Conservation (phyloP, 2,797 vertebrate species). For the Lagodon rhomboides region DNA sequence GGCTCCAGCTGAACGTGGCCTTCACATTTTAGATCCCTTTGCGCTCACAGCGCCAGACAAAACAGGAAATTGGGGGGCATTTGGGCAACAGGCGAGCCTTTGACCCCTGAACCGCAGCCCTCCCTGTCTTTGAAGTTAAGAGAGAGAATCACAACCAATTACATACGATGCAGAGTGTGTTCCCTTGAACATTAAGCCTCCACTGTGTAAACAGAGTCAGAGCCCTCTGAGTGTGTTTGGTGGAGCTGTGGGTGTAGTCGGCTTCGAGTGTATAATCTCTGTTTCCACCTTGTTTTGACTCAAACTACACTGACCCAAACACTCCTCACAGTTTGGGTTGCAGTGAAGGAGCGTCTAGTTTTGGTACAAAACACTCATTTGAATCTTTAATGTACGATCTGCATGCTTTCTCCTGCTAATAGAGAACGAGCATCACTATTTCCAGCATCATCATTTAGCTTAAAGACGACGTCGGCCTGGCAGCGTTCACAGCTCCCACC, state of each 20-base stretch:
- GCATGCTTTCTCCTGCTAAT: not conserved
- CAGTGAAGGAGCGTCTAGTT: constrained; percentile 15
- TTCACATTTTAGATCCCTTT: constrained; percentile 63
- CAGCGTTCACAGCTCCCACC: constrained; percentile 34
- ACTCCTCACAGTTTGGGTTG: constrained; percentile 14
- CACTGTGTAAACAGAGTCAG: constrained; percentile 79
- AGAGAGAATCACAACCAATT: constrained; percentile 85
- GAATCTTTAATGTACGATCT: constrained; percentile 7
- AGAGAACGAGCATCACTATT: constrained; percentile 24
- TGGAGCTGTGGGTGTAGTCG: constrained; percentile 64
- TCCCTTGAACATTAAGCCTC: constrained; percentile 76
- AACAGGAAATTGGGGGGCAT: constrained; percentile 86
- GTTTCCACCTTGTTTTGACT: constrained; percentile 62
- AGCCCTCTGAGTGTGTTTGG: constrained; percentile 64
- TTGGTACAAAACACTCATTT: not conserved
- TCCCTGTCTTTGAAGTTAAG: constrained; percentile 82
- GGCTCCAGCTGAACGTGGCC: constrained; percentile 54
- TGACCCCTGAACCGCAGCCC: constrained; percentile 82
- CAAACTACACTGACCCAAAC: constrained; percentile 59
- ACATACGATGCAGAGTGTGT: constrained; percentile 78
- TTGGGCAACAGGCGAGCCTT: constrained; percentile 80
- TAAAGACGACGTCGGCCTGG: constrained; percentile 30
- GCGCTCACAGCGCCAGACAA: constrained; percentile 71
- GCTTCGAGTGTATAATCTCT: constrained; percentile 64
- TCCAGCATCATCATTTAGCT: constrained; percentile 38